Evolutionary conservation across 2,797 vertebrate species (phyloP), one percentile per base, ranked within the genome.

Genomic region (Remorina albescens): DNA sequence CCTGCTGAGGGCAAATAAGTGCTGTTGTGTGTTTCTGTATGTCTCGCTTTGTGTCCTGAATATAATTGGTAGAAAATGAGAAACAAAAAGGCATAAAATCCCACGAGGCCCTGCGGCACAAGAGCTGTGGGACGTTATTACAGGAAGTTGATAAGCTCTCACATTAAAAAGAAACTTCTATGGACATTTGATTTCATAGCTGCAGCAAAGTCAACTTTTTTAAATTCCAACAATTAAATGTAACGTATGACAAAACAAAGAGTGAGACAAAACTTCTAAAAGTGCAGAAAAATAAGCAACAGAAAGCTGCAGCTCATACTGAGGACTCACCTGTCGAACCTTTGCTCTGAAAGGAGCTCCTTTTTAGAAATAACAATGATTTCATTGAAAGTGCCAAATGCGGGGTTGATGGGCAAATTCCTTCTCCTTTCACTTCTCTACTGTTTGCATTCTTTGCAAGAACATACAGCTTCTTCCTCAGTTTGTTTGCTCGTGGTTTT

Each of bases 51-150:
- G 53, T 61, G 44, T 74, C 78, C 71, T 73, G 69, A 66, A 81
- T 55, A 81, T 85, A 85, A 81, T 67, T 75, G 69, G 83, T 82
- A 81, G 82, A 90, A 90, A 88, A 92, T 88, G 72, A 89, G 78
- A 88, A 76, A 80, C 65, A 63, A 75, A 84, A 86, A 79, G 49
- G 53, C 60, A 69, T 71, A 37, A 83, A 88, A 80, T 82, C 73
- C 59, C 58, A 51, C 51, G 67, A 76, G 76, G 59, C 55, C 18
- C 23, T 19, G 42, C 37, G 18, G 39, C 18, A 41, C 5, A 19
- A 63, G 37, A 69, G n/a, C 34, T 36, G 32, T 39, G 12, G 21
- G 41, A 56, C 25, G 46, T 28, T 50, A 60, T 39, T 0, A 61
- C n/a, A 65, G 19, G 30, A 25, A 66, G 49, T 10, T 55, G 41